Evolutionary conservation across 2,113 vertebrate genomes (phyloP).

Genomic region (Callipepla squamata): DNA sequence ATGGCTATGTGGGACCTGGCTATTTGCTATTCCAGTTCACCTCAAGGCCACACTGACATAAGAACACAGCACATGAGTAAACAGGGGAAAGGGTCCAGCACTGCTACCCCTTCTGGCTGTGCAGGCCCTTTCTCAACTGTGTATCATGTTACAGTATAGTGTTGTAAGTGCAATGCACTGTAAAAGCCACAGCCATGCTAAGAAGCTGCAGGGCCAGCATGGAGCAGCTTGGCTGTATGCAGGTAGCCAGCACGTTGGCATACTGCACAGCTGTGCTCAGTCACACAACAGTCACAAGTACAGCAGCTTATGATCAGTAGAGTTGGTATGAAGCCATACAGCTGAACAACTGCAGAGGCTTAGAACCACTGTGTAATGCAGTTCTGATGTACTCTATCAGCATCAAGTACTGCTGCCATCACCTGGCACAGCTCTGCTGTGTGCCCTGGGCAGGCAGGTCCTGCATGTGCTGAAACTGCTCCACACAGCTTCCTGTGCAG

Average conservation of each 20-base stretch:
- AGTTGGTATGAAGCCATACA: fast-evolving
- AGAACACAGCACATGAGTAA: background rate
- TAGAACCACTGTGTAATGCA: fast-evolving
- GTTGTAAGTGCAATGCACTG: fast-evolving
- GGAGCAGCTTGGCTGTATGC: fast-evolving
- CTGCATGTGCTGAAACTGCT: background rate
- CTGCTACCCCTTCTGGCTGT: background rate
- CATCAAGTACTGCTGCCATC: background rate
- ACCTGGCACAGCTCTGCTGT: background rate
- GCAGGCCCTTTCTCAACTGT: fast-evolving
- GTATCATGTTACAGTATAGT: fast-evolving
- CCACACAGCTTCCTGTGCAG: background rate
- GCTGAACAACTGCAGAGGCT: background rate
- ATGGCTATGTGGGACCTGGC: background rate
- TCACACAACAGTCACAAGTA: background rate
- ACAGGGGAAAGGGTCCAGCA: background rate
- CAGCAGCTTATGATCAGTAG: background rate
- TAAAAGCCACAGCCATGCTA: background rate
- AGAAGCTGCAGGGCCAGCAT: background rate
- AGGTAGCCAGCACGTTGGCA: background rate
- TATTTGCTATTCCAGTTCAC: background rate
- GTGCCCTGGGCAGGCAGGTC: no score
- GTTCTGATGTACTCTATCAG: background rate
- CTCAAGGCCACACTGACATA: fast-evolving
- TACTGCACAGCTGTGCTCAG: background rate